Conservation (phyloP, 2,888 invertebrate species). For the Netelia inedita region DNA sequence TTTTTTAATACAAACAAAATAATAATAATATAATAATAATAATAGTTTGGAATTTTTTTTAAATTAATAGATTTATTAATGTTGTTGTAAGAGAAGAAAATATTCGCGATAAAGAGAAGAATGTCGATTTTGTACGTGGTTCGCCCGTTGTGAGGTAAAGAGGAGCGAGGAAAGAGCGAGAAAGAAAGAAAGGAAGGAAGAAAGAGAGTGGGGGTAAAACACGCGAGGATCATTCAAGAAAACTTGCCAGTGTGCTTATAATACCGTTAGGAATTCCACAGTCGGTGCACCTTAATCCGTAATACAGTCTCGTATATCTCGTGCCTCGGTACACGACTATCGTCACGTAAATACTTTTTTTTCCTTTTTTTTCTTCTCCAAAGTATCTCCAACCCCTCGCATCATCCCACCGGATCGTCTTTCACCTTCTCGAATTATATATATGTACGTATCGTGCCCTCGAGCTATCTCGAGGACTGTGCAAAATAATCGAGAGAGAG, state of each 20-base stretch:
- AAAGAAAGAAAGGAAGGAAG: no score
- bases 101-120: not conserved
- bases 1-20: no score
- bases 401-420: conserved; percentile 36
- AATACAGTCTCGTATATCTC: conserved; percentile 56
- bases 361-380: conserved; percentile 19
- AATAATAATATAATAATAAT: no score
- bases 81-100: no score
- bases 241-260: conserved; percentile 59
- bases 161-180: not conserved
- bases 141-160: not conserved
- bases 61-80: no score
- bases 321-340: conserved; percentile 53
- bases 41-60: no score
- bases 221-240: conserved; percentile 71
- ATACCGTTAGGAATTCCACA: conserved; percentile 78
- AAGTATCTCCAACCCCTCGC: not conserved
- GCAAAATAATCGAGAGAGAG: conserved; percentile 4
- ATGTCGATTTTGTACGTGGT: not conserved
- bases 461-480: not conserved
- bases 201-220: conserved; percentile 49
- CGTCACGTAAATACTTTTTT: conserved; percentile 41
- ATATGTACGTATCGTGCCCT: not conserved
- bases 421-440: conserved; percentile 34
- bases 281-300: conserved; percentile 72